Evolutionary conservation across 1,140 invertebrate species (phyloP), one percentile per base, ranked within the genome.

Genomic region (Galleria mellonella): DNA sequence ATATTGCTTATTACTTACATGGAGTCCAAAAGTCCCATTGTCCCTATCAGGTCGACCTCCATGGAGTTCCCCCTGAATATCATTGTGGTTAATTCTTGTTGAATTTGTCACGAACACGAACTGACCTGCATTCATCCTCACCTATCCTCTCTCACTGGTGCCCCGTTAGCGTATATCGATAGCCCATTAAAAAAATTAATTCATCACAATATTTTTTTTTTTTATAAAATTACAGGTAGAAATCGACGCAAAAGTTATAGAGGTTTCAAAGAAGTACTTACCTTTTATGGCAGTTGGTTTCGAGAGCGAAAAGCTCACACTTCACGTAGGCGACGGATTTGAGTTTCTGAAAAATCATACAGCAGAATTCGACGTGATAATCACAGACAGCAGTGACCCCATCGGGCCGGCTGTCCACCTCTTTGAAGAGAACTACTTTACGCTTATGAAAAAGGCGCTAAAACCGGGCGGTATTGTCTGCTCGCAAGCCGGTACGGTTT

Each of bases 301-400:
- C 55, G 86, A 91, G 0, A 91, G 92, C 83, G 90, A 93, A 0
- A 98, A 98, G 81, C 72, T 99, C 1, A 92, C 86, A 0, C 70
- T 99, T 1, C 90, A 94, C 60, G 92, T 99, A 32, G 94, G 94
- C 0, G 98, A 99, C 82, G 98, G 98, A 0, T 97, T 98, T 70
- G 93, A 98, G 58, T 99, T 97, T 75, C 93, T 99, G 89, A 93
- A 94, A 54, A 89, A 94, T 29, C 96, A 97, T 60, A 87, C 88
- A 36, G 89, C 91, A 23, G 91, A 96, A 84, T 99, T 97, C 85
- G 98, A 99, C 87, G 94, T 99, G 14, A 98, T 99, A 42, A 98
- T 99, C 28, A 99, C 98, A 0, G 98, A 99, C 74, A 98, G 97
- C 33, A 98, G 96, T 23, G 98, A 99, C 88, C 98, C 97, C 9